phyloP scores from a whole-genome alignment of 2,797 vertebrate genomes.

The Liasis olivaceus region DNA sequence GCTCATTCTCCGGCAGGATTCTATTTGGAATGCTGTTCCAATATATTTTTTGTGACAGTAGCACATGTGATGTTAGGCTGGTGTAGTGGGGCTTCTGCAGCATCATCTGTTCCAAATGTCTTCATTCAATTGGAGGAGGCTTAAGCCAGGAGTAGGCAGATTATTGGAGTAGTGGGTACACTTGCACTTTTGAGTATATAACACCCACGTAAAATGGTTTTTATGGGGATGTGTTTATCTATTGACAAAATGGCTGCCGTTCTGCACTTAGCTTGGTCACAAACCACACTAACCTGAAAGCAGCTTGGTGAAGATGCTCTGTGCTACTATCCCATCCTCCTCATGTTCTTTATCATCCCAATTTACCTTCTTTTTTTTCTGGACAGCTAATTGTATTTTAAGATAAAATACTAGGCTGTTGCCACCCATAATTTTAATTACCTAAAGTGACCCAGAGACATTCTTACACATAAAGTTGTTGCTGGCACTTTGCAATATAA shows the following conservation, averaged over 20 bases:
- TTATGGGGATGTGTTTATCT: neutral
- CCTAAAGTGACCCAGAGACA: neutral
- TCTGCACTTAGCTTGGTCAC: neutral
- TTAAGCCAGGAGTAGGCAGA: neutral
- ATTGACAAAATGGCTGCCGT: neutral
- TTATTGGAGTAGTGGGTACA: neutral
- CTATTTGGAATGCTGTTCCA: neutral
- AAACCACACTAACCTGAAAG: neutral
- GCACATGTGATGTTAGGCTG: neutral
- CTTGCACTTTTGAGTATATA: neutral
- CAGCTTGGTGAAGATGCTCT: neutral
- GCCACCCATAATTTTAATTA: neutral
- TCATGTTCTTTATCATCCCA: neutral
- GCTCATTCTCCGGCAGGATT: neutral
- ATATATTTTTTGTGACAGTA: neutral
- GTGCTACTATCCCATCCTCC: neutral
- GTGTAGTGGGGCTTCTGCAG: neutral
- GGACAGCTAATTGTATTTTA: neutral
- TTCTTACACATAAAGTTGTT: neutral
- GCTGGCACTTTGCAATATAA: too few species aligned
- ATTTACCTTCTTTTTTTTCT: neutral
- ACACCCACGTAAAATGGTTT: neutral
- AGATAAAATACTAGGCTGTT: neutral
- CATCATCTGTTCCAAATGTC: neutral
- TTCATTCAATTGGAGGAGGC: neutral